Percentiles rank a stretch among this genome's conserved stretches.
Evolutionary conservation across 2,113 vertebrate species (phyloP).

Genomic region (Campylomormyrus tamandua): DNA sequence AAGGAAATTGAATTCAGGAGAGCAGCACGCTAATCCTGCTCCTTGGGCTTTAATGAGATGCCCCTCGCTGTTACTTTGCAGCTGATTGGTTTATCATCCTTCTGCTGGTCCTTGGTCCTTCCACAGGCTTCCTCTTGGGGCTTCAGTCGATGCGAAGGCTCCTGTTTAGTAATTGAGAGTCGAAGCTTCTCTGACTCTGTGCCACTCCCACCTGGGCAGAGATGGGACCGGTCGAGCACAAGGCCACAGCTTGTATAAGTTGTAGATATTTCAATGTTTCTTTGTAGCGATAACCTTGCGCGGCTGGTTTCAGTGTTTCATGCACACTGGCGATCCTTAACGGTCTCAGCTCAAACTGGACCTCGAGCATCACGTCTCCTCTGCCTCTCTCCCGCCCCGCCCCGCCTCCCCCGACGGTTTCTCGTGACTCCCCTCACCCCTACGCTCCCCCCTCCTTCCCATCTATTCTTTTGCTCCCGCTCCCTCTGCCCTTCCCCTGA

Average conservation of each 20-base stretch:
- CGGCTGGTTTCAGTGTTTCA: not conserved
- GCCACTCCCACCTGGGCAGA: not conserved
- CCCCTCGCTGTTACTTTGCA: not conserved
- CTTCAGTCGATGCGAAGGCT: not conserved
- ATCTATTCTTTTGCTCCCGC: not conserved
- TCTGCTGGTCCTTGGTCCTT: not conserved
- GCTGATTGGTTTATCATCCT: not conserved
- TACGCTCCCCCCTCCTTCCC: not conserved
- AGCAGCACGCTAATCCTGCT: not conserved
- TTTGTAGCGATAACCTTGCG: not conserved
- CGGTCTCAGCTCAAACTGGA: not conserved
- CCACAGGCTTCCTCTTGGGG: not conserved
- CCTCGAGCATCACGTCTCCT: not conserved
- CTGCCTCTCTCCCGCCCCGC: not conserved
- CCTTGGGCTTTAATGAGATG: not conserved
- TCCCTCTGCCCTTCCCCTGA: not conserved
- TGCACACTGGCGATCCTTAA: not conserved
- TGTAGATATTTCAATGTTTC: constrained; percentile 4
- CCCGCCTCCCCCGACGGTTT: not conserved
- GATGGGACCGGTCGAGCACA: not conserved
- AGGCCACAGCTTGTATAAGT: not conserved
- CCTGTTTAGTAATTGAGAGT: not conserved
- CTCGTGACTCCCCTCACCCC: not conserved
- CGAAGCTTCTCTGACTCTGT: not conserved
- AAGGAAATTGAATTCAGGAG: not conserved